A percentile compares a stretch with the other conserved stretches of the same genome.
phyloP scores from a whole-genome alignment of 2,113 vertebrate species.

The Muscicapa adusta region DNA sequence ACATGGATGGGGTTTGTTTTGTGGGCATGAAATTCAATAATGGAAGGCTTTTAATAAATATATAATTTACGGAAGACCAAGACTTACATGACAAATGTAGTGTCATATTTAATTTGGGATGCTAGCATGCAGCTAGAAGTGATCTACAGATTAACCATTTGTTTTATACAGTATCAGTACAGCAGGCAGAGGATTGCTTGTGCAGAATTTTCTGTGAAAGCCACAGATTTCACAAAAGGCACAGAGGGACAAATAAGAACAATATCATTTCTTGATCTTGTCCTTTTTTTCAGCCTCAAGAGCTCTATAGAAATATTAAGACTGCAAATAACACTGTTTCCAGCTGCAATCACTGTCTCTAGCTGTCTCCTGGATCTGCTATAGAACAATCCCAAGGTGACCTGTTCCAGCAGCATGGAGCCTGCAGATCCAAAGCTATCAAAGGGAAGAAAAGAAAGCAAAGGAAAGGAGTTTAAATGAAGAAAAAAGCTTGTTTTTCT shows the following conservation, averaged over 20 bases:
- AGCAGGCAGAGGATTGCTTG: neutral
- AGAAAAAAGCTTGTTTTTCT: neutral
- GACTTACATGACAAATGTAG: conserved; percentile 58
- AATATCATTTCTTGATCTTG: neutral
- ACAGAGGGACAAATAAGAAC: conserved; percentile 5
- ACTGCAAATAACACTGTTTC: conserved; percentile 13
- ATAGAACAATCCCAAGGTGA: conserved; percentile 31
- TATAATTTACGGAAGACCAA: conserved; percentile 48
- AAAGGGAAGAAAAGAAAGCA: neutral
- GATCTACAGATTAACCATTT: conserved; percentile 58
- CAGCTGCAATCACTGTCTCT: conserved; percentile 16
- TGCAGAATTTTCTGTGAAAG: neutral
- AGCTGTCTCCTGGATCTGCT: conserved; percentile 6
- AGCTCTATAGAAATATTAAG: conserved; percentile 47
- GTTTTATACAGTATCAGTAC: fast-evolving
- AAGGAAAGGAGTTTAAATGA: neutral
- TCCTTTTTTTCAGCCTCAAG: conserved; percentile 2
- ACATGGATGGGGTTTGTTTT: conserved; percentile 56
- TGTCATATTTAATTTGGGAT: conserved; percentile 65
- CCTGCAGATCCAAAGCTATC: neutral
- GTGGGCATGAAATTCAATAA: conserved; percentile 60
- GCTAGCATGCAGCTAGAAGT: conserved; percentile 43
- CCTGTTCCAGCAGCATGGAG: neutral
- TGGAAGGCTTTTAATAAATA: conserved; percentile 66
- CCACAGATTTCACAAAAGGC: neutral